Base-by-base conservation (phyloP, 2,888 invertebrate genomes). In the Lycaena phlaeas region DNA sequence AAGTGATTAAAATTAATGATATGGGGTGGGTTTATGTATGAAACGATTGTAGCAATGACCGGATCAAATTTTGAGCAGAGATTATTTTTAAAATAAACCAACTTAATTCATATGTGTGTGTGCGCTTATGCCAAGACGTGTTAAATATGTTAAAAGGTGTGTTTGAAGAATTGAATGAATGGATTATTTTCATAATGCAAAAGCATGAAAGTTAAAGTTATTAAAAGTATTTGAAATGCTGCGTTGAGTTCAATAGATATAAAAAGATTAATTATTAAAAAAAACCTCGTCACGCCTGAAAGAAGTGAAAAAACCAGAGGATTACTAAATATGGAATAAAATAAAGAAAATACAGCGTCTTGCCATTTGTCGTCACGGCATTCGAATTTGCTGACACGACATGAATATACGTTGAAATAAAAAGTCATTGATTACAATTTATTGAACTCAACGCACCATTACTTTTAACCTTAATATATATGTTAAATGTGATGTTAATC, bases 11-110 rank as follows among this genome's bases (percentile, higher is more conserved):
- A 53, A 52, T 56, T 36, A 46, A 64, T 64, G 68, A 66, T 61
- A 60, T 34, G 68, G 68, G 71, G 79, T 79, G 81, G 81, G 81
- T 78, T 79, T 77, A 79, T 77, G 76, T 56, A 51, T 61, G 48
- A 52, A 54, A 49, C 41, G 48, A 22, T n/a, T n/a, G n/a, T n/a
- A n/a, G n/a, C n/a, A n/a, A n/a, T n/a, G 9, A 7, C 6, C 9
- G 41, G 51, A 53, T 46, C 46, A 52, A 53, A 54, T 57, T 51
- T 54, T 58, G 73, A 77, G 75, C 78, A 78, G 78, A 79, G 78
- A 79, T 74, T 70, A n/a, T n/a, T n/a, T n/a, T n/a, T n/a, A n/a
- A n/a, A n/a, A n/a, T n/a, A n/a, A n/a, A n/a, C n/a, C n/a, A n/a
- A n/a, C n/a, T n/a, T n/a, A n/a, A n/a, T n/a, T n/a, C n/a, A 5